These are phyloP conservation scores for Norana najaformis DNA, from an alignment of 2,888 invertebrate species.

Conservation along the genomic window DNA sequence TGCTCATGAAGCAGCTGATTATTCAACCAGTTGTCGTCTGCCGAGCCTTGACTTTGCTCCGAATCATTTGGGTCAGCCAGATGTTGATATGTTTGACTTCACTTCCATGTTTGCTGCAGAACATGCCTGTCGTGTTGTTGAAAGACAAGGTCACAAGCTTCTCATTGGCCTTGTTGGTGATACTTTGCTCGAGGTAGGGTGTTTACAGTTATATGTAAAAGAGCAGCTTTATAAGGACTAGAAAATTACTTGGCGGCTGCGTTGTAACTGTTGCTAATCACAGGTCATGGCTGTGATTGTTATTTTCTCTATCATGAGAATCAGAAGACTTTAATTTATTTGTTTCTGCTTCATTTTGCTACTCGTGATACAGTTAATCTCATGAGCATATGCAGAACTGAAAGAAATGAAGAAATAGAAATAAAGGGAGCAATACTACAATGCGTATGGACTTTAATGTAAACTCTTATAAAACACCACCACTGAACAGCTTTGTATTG, in stretches of 20 bases:
- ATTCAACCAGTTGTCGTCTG: constrained; percentile 58
- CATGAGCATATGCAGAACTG: not conserved
- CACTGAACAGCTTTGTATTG: not conserved
- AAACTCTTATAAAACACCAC: not conserved
- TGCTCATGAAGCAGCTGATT: constrained; percentile 91
- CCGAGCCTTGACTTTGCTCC: constrained; percentile 83
- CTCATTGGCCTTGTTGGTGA: constrained; percentile 92
- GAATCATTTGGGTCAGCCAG: constrained; percentile 95
- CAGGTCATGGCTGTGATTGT: not conserved
- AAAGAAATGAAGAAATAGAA: not conserved
- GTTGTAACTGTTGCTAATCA: not conserved
- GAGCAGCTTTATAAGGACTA: no score
- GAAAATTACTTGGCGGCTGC: not conserved
- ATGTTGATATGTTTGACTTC: constrained; percentile 98
- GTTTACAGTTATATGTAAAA: not conserved
- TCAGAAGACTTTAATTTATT: not conserved
- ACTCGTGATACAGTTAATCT: not conserved
- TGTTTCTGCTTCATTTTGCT: not conserved
- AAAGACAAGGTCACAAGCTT: constrained; percentile 76
- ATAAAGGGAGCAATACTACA: not conserved
- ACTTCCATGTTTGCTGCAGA: constrained; percentile 98
- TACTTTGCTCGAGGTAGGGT: constrained; percentile 82
- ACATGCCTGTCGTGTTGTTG: constrained; percentile 84
- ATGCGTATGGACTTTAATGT: not conserved
- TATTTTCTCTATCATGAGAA: not conserved